Base-by-base conservation (phyloP, 2,797 vertebrate genomes). In the Emydoidea blandingii region DNA sequence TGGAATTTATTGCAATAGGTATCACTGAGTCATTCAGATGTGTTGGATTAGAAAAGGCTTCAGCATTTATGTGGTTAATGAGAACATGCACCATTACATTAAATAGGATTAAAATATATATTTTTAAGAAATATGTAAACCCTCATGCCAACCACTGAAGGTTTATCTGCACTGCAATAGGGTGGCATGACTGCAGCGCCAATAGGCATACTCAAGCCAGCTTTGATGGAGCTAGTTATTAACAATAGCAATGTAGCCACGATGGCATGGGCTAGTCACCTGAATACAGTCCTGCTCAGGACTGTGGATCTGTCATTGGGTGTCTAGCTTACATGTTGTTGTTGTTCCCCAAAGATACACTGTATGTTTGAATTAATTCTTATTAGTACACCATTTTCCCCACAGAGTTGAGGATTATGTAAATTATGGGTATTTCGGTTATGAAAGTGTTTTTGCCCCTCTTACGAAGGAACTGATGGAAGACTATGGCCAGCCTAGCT, bases 401-500 rank as follows among this genome's bases (percentile, higher is more conserved):
- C 78, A 25, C 5, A 50, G 54, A 91, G 12, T 37, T 83, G n/a
- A 91, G 52, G 53, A 47, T 59, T 49, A 81, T 78, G 37, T n/a
- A 88, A 54, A 3, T 2, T 23, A 41, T 62, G 8, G n/a, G 9
- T 1, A 0, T 52, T n/a, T 89, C 0, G 27, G 11, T 49, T 49
- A 16, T 49, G 74, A 18, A 78, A 78, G 50, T 59, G 7, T 31
- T 90, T 91, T 81, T 89, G 59, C 8, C 27, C 76, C 79, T 82
- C n/a, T 83, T 76, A 85, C 49, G 83, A 86, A 78, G 18, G 27
- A 49, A 54, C 15, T 19, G 7, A 2, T 53, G 34, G 7, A 74
- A 59, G 65, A 18, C 52, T 92, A 50, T 88, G 12, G 18, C 62
- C 16, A n/a, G 4, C 72, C 25, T 87, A 50, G 5, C 25, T 14